Base-by-base conservation (phyloP, 2,888 invertebrate genomes). In the Nomada fabriciana region DNA sequence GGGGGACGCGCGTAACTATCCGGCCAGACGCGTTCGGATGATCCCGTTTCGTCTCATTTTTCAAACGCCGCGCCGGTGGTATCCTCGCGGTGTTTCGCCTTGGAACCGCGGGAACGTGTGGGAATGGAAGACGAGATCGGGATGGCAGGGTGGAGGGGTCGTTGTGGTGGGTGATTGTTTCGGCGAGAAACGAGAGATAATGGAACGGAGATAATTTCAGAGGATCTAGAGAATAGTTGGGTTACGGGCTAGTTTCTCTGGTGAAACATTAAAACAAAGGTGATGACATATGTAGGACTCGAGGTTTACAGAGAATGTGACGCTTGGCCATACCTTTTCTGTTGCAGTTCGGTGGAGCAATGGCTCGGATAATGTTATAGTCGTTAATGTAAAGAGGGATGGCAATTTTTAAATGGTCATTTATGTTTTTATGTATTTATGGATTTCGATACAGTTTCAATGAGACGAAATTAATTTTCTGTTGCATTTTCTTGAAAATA, bases 1-100 rank as follows among this genome's bases (percentile, higher is more conserved):
- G 80, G 72, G 63, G 61, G 67, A 60, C 70, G 75, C 79, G 65
- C 76, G 72, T 70, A 72, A 76, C 75, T 72, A 60, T 53, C 67
- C 75, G 73, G 60, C 76, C 73, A 73, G 76, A 69, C 79, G 59
- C 60, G 72, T 43, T 61, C 60, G 43, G 69, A 68, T 72, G 81
- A 83, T 69, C 73, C 64, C 86, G 79, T 65, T 50, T 15, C 20
- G 20, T 2, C 20, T 43, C 59, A 59, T 64, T 60, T 61, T 7
- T n/a, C 42, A 20, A 47, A 65, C 55, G 25, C 18, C 23, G 7
- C 11, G 47, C 4, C 61, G 7, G 0, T 7, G 36, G 36, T 36
- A 5, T 20, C 61, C 43, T 20, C 23, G 3, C 18, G 36, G n/a
- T 3, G 29, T 10, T 52, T 29, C 52, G 50, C 52, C 63, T 63